phyloP scores from a whole-genome alignment of 2,888 invertebrate species.

The Koerneria pararmatus region DNA sequence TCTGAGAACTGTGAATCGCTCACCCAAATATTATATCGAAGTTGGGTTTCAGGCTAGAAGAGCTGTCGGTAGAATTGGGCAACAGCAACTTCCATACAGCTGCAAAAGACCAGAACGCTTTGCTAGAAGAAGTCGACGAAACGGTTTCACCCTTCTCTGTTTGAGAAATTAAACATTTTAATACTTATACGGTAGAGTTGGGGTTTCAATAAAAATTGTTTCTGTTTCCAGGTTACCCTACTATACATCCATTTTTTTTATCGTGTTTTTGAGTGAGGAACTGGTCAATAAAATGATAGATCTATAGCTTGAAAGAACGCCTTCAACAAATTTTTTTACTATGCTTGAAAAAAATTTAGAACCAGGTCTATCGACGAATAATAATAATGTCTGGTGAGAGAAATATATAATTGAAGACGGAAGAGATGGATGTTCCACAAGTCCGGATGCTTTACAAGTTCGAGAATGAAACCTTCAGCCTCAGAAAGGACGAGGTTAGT shows the following conservation, averaged over 20 bases:
- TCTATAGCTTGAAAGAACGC: too few species aligned
- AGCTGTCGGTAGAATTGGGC: constrained; percentile 59
- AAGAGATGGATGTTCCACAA: constrained; percentile 51
- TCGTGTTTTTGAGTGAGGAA: too few species aligned
- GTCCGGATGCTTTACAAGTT: constrained; percentile 44
- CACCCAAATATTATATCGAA: neutral
- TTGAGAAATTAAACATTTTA: too few species aligned
- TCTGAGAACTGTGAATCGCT: neutral
- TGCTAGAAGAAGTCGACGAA: constrained; percentile 11
- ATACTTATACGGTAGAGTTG: too few species aligned
- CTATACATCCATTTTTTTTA: neutral
- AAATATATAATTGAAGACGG: constrained; percentile 29
- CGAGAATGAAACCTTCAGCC: constrained; percentile 34
- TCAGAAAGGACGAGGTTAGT: constrained; percentile 20
- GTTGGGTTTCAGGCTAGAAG: constrained; percentile 45
- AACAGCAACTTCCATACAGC: constrained; percentile 52
- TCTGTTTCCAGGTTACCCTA: neutral
- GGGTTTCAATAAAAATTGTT: too few species aligned
- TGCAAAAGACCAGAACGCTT: constrained; percentile 11
- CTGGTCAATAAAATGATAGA: too few species aligned
- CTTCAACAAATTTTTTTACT: too few species aligned
- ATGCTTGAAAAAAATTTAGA: too few species aligned
- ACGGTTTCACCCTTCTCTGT: too few species aligned
- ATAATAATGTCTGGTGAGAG: neutral
- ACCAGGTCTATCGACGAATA: too few species aligned